phyloP scores from a whole-genome alignment of 2,888 invertebrate genomes.

The Adineta ricciae region DNA sequence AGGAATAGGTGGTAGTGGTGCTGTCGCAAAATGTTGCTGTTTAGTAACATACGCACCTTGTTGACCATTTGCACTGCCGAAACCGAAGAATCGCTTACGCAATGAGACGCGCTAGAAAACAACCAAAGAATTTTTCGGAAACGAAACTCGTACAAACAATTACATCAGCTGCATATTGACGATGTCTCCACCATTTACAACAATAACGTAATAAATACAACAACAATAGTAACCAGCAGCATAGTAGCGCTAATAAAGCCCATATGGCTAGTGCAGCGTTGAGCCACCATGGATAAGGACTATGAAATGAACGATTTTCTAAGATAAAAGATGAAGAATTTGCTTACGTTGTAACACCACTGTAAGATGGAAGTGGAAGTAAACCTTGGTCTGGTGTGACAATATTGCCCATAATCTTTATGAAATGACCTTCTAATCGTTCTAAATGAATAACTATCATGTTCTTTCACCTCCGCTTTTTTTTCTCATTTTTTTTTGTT shows the following conservation, averaged over 20 bases:
- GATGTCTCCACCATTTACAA: neutral
- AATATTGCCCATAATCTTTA: constrained; percentile 7
- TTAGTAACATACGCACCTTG: neutral
- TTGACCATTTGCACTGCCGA: no score
- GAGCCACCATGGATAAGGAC: neutral
- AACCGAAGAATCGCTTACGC: neutral
- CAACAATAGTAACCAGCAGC: neutral
- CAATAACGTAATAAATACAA: neutral
- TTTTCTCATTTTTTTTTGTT: neutral
- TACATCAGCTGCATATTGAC: neutral
- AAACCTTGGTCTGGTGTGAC: neutral
- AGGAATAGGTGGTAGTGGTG: neutral
- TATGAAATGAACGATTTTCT: neutral
- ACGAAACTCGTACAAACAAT: neutral
- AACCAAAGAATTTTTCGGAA: neutral
- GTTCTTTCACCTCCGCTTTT: neutral
- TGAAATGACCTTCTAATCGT: neutral
- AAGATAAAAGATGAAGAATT: neutral
- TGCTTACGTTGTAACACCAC: neutral
- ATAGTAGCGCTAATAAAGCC: neutral
- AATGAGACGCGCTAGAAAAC: neutral
- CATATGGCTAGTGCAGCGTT: neutral
- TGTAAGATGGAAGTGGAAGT: neutral
- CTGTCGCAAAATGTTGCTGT: neutral
- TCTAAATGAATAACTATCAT: neutral